Evolutionary conservation across 2,797 vertebrate species (phyloP).

Genomic region (Alfaro cultratus): DNA sequence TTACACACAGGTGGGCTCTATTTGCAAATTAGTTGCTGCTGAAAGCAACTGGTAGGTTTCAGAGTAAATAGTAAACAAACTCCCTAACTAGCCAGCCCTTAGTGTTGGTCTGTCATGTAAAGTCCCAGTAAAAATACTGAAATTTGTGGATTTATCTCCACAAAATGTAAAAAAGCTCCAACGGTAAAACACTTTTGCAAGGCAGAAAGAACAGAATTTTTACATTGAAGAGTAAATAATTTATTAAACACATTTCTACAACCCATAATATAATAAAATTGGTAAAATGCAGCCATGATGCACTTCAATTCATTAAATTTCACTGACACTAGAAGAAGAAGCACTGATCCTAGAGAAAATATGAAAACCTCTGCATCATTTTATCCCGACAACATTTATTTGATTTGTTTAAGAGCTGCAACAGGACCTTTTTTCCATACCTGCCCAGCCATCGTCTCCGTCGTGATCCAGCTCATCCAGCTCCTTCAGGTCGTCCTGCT

Average conservation of each 20-base stretch:
- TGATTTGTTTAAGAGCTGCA: background rate
- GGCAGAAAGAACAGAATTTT: background rate
- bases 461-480: slow-evolving; percentile 88
- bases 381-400: background rate
- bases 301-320: background rate
- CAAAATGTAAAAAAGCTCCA: background rate
- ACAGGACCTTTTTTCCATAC: slow-evolving; percentile 63
- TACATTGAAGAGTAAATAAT: background rate
- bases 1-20: background rate
- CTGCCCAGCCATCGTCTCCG: slow-evolving; percentile 94
- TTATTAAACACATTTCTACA: background rate
- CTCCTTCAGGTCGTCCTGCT: slow-evolving; percentile 94
- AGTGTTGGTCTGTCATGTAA: background rate
- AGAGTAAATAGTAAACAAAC: background rate
- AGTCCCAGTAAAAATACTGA: background rate
- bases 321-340: background rate
- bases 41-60: background rate
- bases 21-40: background rate
- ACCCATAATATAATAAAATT: background rate
- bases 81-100: background rate
- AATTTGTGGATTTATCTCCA: background rate
- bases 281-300: background rate
- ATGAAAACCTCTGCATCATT: background rate
- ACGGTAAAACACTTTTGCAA: background rate
- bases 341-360: background rate